Conservation (phyloP, 2,113 vertebrate genomes). For the Herpailurus yagouaroundi region DNA sequence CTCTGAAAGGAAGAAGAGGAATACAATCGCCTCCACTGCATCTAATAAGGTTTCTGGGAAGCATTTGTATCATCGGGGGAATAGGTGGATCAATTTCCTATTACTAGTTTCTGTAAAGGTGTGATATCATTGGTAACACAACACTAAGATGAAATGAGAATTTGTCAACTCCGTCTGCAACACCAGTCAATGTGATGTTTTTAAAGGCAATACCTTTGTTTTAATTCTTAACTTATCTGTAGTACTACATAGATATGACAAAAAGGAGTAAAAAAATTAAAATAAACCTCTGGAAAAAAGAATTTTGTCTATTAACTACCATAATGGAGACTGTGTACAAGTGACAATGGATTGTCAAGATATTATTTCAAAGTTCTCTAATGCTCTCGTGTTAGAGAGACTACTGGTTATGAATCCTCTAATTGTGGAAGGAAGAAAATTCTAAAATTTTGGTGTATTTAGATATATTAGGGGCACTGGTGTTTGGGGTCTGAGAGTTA, state of each 20-base stretch:
- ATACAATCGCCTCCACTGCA: neutral
- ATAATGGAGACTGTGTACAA: neutral
- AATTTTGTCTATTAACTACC: neutral
- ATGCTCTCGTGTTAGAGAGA: neutral
- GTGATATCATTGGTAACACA: slow-evolving; percentile 18
- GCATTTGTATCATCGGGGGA: neutral
- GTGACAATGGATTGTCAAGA: neutral
- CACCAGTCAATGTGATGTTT: neutral
- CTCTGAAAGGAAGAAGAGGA: neutral
- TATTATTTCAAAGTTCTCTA: neutral
- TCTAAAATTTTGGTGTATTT: neutral
- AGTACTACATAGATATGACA: neutral
- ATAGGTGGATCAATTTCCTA: slow-evolving; percentile 12
- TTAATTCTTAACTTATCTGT: slow-evolving; percentile 12
- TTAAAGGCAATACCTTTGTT: neutral
- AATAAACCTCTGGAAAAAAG: neutral
- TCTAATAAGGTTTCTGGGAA: neutral
- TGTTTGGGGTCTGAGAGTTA: neutral
- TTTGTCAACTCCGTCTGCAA: neutral
- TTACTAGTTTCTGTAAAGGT: slow-evolving; percentile 24
- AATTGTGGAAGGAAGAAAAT: neutral
- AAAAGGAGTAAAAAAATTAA: neutral
- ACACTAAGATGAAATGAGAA: slow-evolving; percentile 3
- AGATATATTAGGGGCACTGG: neutral
- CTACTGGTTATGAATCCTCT: neutral